phyloP scores from a whole-genome alignment of 2,888 invertebrate genomes.

The Platycheirus rosarum region DNA sequence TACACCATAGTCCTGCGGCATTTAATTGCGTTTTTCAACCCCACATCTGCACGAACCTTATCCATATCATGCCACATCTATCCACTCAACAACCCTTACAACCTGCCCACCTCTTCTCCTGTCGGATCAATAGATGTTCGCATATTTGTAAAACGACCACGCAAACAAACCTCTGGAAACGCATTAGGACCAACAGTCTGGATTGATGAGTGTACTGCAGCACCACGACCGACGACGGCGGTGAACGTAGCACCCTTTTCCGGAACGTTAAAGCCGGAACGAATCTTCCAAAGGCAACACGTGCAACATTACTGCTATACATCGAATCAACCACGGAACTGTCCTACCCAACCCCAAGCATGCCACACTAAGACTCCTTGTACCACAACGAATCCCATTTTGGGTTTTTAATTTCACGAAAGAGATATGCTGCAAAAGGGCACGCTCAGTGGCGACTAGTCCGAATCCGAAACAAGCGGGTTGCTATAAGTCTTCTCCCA shows the following conservation, averaged over 20 bases:
- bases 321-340: conserved; percentile 14
- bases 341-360: conserved; percentile 21
- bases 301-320: conserved; percentile 58
- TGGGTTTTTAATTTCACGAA: conserved; percentile 68
- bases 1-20: conserved; percentile 54
- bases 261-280: conserved; percentile 61
- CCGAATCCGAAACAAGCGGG: not conserved
- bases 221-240: conserved; percentile 35
- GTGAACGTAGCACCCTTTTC: conserved; percentile 41
- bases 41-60: conserved; percentile 15
- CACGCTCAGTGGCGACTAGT: conserved; percentile 29
- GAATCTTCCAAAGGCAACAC: conserved; percentile 71
- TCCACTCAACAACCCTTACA: conserved; percentile 1
- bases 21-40: conserved; percentile 70
- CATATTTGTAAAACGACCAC: conserved; percentile 73
- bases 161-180: conserved; percentile 73
- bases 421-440: conserved; percentile 39
- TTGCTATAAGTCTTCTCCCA: not conserved
- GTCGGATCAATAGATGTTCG: conserved; percentile 66
- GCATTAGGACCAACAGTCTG: conserved; percentile 69
- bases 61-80: conserved; percentile 19
- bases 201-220: conserved; percentile 70
- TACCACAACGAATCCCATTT: conserved; percentile 71
- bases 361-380: conserved; percentile 49
- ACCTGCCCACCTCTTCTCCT: not conserved